Evolutionary conservation across 2,888 invertebrate genomes (phyloP), one percentile per base, ranked within the genome.

Genomic region (Trisateles emortualis): DNA sequence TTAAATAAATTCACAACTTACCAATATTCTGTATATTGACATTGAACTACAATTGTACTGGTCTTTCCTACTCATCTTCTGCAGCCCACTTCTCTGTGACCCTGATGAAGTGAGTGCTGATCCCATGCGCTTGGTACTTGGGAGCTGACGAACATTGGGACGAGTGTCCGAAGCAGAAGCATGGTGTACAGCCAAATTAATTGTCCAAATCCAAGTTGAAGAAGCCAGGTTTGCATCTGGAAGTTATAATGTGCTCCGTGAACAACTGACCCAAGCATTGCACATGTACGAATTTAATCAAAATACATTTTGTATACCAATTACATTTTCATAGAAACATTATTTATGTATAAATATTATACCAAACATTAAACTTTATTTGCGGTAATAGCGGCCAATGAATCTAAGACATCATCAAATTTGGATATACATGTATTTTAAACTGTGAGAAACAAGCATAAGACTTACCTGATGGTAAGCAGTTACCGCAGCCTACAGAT

Each of bases 151-250:
- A 94, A 82, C 99, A 99, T 69, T 97, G 96, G 0, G 99, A 98
- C 0, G 99, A 98, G 85, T 99, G 99, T 0, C 99, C 99, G 84
- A 97, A 99, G 84, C 99, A 99, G 94, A 99, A 99, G 86, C 99
- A 99, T 0, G 99, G 98, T 0, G 99, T 98, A 83, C 99, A 99
- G 0, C 99, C 99, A 76, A 98, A 98, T 59, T 97, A 96, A 84
- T 99, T 99, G 3, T 94, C 94, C 22, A 94, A 68, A 72, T 98
- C 97, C 72, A 99, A 88, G 79, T 98, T 98, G 93, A 98, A 99
- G 90, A 95, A 97, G 16, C 98, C 99, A 0, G 98, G 99, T 76
- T 99, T 99, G 88, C 99, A 99, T 65, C 96, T 96, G 74, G 2
- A 48, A 16, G 3, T n/a, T 3, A 11, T 32, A 32, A 6, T 10